Base-by-base conservation (phyloP, 2,113 vertebrate genomes). In the Oncorhynchus kisutch region DNA sequence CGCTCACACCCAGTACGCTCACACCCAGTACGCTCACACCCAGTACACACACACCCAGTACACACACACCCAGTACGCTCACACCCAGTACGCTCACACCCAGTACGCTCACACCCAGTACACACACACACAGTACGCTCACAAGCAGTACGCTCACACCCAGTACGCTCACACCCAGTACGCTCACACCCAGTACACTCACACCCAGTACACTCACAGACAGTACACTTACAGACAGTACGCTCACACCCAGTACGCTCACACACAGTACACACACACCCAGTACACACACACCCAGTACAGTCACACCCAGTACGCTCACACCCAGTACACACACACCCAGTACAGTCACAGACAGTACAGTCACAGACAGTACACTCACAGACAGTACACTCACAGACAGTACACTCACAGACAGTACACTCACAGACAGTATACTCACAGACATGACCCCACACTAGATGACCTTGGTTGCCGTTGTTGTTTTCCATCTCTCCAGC, bases 321-420 rank as follows among this genome's bases (percentile, higher is more conserved):
- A 25, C 87, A 84, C 45, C 77, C 92, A 93, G 95, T 96, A 93
- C 79, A 78, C 3, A 5, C 5, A 73, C 6, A 73, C 1, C 27
- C 71, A 25, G 29, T 27, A 70, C 5, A 34, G 60, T 51, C 31
- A 48, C 60, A 66, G 2, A 25, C 57, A 31, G 31, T 5, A 31
- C 31, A 5, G 5, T 31, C 29, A 31, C 5, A 31, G 1, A 31
- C 31, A 31, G 31, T 5, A 39, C 34, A 39, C 31, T 2, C 6
- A 45, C 39, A 45, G 20, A 48, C 83, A 75, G 31, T 31, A 24
- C 2, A 39, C 45, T 62, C 71, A 73, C 59, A 73, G 14, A 51
- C 49, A 6, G 31, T 5, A 31, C 1, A 31, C 31, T 31, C 31
- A 60, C 70, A 25, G 69, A 81, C 57, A 34, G 5, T 9, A 45